Evolutionary conservation across 1,140 invertebrate species (phyloP), one percentile per base, ranked within the genome.

Genomic region (Aradophagus sp.): DNA sequence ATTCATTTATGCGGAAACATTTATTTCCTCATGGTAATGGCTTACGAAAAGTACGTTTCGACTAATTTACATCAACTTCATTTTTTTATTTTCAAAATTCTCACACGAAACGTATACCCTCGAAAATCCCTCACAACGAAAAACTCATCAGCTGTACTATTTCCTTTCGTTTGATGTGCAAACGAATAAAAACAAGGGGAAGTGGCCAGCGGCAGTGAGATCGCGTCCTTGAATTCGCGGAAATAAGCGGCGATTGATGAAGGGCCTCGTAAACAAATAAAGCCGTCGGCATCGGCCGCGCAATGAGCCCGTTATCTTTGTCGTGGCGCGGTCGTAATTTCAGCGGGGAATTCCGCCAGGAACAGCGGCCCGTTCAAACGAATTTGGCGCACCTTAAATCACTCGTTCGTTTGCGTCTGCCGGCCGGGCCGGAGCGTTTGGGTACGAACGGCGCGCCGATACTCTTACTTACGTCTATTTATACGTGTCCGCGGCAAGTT

Each of bases 391-490:
- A 45, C 61, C 13, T 48, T 74, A 74, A 74, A 74, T 74, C 72
- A 74, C 72, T 70, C 52, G 66, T 70, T 74, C 61, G 61, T 70
- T 74, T 67, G 66, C 66, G 61, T 69, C 66, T 74, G 63, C 47
- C 41, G 65, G 50, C 66, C 63, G 39, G 53, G 59, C 31, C 34
- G 48, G 47, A 31, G 55, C 41, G 48, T n/a, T n/a, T n/a, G n/a
- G 53, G 62, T 73, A 73, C 59, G 35, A 65, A 65, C 20, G 65
- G 61, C 52, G 59, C 53, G 53, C 71, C 55, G 65, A 69, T 74
- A 69, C 71, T 62, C 73, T 71, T 71, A 44, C 73, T 71, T 71
- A 44, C 38, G 63, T 68, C 67, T 75, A 75, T 75, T 75, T 71
- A 75, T 75, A 71, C 44, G 36, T 61, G 56, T 61, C 41, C 45